phyloP scores from a whole-genome alignment of 2,113 vertebrate species.

The Rallus limicola region DNA sequence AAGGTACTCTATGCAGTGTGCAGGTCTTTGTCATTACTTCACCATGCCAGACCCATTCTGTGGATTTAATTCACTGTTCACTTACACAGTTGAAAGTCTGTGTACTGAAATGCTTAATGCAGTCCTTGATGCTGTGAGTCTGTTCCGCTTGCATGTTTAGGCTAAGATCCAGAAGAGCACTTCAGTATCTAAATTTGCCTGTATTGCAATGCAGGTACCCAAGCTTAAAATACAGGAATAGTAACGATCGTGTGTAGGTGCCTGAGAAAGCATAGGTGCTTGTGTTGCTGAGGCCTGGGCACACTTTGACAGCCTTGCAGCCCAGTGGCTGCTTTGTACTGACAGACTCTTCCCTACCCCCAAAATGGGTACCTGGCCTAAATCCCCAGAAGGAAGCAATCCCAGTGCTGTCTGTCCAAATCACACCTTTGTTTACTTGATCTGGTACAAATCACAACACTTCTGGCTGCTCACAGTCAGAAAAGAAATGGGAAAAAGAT shows the following conservation, averaged over 20 bases:
- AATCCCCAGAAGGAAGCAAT: neutral
- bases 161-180: neutral
- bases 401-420: neutral
- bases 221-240: neutral
- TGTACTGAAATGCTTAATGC: neutral
- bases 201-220: neutral
- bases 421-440: fast-evolving
- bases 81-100: neutral
- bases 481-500: neutral
- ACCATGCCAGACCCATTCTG: neutral
- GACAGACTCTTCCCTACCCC: neutral
- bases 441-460: neutral
- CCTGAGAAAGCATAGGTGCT: neutral
- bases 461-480: neutral
- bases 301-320: neutral
- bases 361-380: neutral
- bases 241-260: neutral
- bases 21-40: neutral
- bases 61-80: neutral
- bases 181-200: neutral
- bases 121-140: neutral
- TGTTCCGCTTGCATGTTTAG: neutral
- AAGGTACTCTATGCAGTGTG: fast-evolving
- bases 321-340: neutral
- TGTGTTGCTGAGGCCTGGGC: neutral